Base-by-base conservation (phyloP, 2,797 vertebrate genomes). In the Kryptopterus vitreolus region DNA sequence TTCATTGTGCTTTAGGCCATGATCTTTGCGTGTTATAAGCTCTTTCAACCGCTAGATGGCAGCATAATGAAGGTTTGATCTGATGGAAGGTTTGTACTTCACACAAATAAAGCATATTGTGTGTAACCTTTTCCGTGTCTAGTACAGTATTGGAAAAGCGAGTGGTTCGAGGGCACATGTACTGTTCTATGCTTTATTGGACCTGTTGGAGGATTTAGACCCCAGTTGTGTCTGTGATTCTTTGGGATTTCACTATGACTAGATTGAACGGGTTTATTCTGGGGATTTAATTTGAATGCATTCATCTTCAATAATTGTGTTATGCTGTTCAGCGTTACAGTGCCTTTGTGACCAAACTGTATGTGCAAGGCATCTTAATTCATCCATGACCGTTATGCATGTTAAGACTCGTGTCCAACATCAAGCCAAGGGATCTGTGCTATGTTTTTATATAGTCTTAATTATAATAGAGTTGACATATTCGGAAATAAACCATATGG, bases 31-130 rank as follows among this genome's bases (percentile, higher is more conserved):
- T 3, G 3, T 9, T 50, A 18, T 65, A 46, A 52, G 4, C n/a
- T 22, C 43, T 22, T 61, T 0, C 9, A 61, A 1, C 76, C 77
- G 20, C 68, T 79, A 78, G 68, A 43, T 79, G 81, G 81, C 76
- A 79, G 55, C 68, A 77, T n/a, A 43, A 65, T 24, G 7, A 48
- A 24, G 4, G 0, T 33, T 66, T 33, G 7, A 80, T 4, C 20
- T 66, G 55, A 55, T n/a, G 20, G 33, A 71, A 4, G 16, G 31
- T 43, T 63, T 15, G 12, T 15, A 58, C 18, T 57, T 81, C 2
- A 12, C 22, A 26, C 35, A 18, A 57, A 33, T 46, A 57, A 20
- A 80, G 3, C 77, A 31, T 18, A 61, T 58, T 9, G 38, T 61
- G 29, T 58, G 26, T 29, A 59, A 29, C 24, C 43, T 33, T 76